Conservation (phyloP, 2,797 vertebrate genomes). For the Etheostoma perlongum region DNA sequence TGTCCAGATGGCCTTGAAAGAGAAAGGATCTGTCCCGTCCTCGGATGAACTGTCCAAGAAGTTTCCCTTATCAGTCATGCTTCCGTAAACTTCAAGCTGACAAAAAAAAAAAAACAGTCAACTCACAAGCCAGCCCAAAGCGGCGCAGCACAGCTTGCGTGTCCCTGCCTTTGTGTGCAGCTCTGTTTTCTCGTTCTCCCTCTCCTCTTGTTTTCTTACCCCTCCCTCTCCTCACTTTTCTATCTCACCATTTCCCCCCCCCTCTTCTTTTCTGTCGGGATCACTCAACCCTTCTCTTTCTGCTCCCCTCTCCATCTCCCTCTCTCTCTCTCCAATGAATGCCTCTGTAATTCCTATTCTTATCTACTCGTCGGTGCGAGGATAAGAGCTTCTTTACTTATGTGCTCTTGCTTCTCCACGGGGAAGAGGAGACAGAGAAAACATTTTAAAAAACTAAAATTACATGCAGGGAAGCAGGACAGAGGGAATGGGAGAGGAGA, state of each 20-base stretch:
- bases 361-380: conserved; percentile 70
- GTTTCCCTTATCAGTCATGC: conserved; percentile 63
- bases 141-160: conserved; percentile 32
- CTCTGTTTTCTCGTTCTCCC: conserved; percentile 38
- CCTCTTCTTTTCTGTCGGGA: conserved; percentile 51
- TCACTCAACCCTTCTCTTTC: conserved; percentile 53
- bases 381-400: conserved; percentile 77
- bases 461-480: conserved; percentile 60
- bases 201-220: neutral
- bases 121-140: conserved; percentile 60
- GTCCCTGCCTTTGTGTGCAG: conserved; percentile 53
- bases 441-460: conserved; percentile 76
- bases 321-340: conserved; percentile 62
- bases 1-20: conserved; percentile 23
- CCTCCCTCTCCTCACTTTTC: conserved; percentile 11
- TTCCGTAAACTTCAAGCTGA: conserved; percentile 54
- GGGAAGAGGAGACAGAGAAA: conserved; percentile 71
- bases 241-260: conserved; percentile 48
- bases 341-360: conserved; percentile 80
- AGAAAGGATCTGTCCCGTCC: conserved; percentile 40
- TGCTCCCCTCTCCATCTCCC: neutral
- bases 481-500: neutral
- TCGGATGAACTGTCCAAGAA: conserved; percentile 56
- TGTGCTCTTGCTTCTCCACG: conserved; percentile 66
- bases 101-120: conserved; percentile 20